phyloP scores from a whole-genome alignment of 2,113 vertebrate species.

The Enhydra lutris region DNA sequence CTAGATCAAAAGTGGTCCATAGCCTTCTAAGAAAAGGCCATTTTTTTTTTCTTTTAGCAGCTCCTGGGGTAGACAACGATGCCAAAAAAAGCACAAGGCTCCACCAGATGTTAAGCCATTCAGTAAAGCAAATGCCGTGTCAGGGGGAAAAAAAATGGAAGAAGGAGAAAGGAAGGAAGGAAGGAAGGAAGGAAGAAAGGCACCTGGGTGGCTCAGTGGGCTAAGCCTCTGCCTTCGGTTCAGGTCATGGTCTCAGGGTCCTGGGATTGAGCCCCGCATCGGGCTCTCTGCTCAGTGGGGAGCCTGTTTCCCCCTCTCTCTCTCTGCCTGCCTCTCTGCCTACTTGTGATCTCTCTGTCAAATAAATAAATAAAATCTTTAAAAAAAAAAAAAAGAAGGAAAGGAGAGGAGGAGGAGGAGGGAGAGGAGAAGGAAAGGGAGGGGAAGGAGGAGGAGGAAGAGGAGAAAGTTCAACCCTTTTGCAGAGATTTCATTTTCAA shows the following conservation, averaged over 20 bases:
- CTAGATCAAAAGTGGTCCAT: not conserved
- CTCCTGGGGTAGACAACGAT: not conserved
- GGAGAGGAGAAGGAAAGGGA: not conserved
- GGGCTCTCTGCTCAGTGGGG: too few species aligned
- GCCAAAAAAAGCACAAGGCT: conserved; percentile 58
- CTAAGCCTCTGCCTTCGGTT: too few species aligned
- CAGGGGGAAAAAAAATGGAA: not conserved
- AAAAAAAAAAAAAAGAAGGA: not conserved
- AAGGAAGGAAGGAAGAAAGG: fast-evolving
- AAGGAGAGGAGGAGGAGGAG: fast-evolving
- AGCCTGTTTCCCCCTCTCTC: too few species aligned
- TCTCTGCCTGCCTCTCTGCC: too few species aligned
- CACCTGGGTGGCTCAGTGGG: too few species aligned
- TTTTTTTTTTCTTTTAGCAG: not conserved
- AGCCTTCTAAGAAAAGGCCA: fast-evolving
- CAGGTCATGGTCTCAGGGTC: too few species aligned
- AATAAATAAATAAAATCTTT: too few species aligned
- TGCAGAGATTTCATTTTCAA: not conserved
- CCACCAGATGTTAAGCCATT: conserved; percentile 58
- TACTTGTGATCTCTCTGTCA: too few species aligned
- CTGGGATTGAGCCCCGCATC: too few species aligned
- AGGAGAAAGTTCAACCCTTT: not conserved
- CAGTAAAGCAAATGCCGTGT: not conserved
- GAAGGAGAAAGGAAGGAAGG: not conserved
- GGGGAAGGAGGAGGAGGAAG: fast-evolving